Conservation (phyloP, 2,888 invertebrate species). For the Petrolisthes manimaculis region DNA sequence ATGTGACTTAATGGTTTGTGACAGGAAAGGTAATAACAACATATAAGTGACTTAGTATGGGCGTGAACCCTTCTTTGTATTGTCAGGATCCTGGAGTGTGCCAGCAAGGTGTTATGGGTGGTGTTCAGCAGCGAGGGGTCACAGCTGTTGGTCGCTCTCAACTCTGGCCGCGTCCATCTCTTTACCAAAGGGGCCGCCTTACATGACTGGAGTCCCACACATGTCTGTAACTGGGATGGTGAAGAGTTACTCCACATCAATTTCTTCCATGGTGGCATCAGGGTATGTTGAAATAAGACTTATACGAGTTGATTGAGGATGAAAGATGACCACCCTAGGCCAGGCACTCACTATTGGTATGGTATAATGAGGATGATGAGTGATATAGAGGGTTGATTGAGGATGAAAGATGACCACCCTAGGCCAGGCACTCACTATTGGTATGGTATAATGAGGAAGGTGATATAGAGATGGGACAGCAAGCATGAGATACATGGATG, state of each 20-base stretch:
- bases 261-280: conserved; percentile 59
- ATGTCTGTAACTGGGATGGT: conserved; percentile 57
- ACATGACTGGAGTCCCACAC: conserved; percentile 48
- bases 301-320: not conserved
- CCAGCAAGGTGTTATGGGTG: conserved; percentile 42
- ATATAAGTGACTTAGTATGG: no score
- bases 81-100: conserved; percentile 50
- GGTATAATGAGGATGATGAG: no score
- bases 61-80: no score
- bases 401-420: no score
- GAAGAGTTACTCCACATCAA: conserved; percentile 56
- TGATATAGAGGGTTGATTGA: not conserved
- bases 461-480: no score
- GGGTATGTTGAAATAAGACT: conserved; percentile 29
- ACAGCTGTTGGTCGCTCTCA: conserved; percentile 52
- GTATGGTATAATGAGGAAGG: no score
- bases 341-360: no score
- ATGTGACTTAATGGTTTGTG: no score
- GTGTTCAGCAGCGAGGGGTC: conserved; percentile 53
- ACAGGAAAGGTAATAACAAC: no score
- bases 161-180: conserved; percentile 45
- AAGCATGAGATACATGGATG: no score
- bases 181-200: conserved; percentile 50
- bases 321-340: not conserved
- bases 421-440: no score